Conservation (phyloP, 2,797 vertebrate species). For the Australoheros facetus region DNA sequence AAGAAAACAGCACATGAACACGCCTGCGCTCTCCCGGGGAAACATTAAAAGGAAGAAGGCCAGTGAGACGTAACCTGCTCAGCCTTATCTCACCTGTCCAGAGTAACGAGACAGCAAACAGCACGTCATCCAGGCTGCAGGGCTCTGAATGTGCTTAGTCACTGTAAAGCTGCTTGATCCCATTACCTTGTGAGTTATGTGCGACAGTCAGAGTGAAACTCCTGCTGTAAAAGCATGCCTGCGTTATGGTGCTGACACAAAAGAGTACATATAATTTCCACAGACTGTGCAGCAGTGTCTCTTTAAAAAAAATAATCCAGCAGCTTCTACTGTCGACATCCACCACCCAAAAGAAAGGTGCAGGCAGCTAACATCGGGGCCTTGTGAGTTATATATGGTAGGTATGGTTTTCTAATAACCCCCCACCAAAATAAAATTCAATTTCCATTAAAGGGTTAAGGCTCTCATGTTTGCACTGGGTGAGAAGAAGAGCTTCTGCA, state of each 20-base stretch:
- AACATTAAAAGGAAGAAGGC: neutral
- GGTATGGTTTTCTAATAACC: no score
- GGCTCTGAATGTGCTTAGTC: neutral
- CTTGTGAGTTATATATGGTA: no score
- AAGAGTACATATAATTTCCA: no score
- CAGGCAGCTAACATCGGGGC: neutral
- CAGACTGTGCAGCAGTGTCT: neutral
- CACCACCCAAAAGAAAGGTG: neutral
- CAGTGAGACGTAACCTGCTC: neutral
- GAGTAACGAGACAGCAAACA: neutral
- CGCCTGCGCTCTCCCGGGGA: neutral
- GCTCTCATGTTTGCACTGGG: neutral
- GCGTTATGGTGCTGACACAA: neutral
- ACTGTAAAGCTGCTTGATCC: neutral
- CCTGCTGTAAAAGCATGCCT: neutral
- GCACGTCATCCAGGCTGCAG: neutral
- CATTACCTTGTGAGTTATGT: constrained; percentile 1
- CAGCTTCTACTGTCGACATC: neutral
- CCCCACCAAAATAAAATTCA: no score
- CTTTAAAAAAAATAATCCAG: neutral
- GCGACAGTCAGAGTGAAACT: neutral
- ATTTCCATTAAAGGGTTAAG: neutral
- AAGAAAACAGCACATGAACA: neutral
- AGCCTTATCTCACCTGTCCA: constrained; percentile 2
- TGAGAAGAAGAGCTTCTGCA: neutral